phyloP scores from a whole-genome alignment of 1,140 invertebrate species.

The Leptopilina boulardi region DNA sequence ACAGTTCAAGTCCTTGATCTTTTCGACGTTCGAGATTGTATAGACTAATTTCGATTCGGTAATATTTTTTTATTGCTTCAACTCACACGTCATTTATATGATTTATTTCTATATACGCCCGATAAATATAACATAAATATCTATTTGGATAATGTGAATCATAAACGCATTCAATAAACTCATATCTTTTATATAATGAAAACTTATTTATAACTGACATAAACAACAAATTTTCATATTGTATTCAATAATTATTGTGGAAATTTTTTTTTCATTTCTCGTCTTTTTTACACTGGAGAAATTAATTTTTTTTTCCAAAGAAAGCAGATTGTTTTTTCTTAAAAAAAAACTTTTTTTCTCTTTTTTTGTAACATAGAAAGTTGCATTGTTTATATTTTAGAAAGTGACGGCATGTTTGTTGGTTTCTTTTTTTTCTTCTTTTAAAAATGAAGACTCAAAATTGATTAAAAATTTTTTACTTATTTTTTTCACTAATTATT shows the following conservation, averaged over 20 bases:
- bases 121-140: background rate
- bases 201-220: too few species aligned
- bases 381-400: background rate
- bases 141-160: background rate
- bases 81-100: background rate
- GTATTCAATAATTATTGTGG: too few species aligned
- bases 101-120: background rate
- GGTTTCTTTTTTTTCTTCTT: background rate
- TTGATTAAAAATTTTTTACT: background rate
- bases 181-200: too few species aligned
- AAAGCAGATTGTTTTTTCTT: background rate
- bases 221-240: too few species aligned
- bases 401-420: background rate
- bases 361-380: too few species aligned
- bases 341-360: background rate
- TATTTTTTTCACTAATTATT: background rate
- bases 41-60: constrained; percentile 12
- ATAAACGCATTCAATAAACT: too few species aligned
- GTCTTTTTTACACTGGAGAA: too few species aligned
- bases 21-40: background rate
- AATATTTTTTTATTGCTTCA: background rate
- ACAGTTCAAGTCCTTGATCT: constrained; percentile 20
- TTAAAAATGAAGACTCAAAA: background rate
- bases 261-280: too few species aligned
- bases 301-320: background rate